Base-by-base conservation (phyloP, 1,140 invertebrate genomes). In the Asbolus verrucosus region DNA sequence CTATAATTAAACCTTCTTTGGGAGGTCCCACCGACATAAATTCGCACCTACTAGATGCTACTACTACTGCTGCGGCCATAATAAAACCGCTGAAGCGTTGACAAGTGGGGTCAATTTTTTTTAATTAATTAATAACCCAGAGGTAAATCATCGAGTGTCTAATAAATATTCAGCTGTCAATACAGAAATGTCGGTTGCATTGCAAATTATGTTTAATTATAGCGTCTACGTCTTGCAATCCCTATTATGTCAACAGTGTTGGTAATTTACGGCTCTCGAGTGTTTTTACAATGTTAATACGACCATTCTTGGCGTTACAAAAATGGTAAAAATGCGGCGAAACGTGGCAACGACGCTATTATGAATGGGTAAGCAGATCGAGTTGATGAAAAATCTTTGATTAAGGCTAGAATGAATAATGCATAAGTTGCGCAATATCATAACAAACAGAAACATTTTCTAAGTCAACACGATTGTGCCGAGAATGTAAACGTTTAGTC, bases 401-500 rank as follows among this genome's bases (percentile, higher is more conserved):
- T n/a, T n/a, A n/a, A n/a, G n/a, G n/a, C n/a, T n/a, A n/a, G n/a
- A n/a, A n/a, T n/a, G n/a, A n/a, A n/a, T n/a, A n/a, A n/a, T n/a
- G n/a, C n/a, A n/a, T n/a, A n/a, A n/a, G n/a, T n/a, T n/a, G n/a
- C n/a, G n/a, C n/a, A n/a, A n/a, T n/a, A n/a, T n/a, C n/a, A n/a
- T n/a, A n/a, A n/a, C n/a, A n/a, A n/a, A n/a, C n/a, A n/a, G n/a
- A n/a, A n/a, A n/a, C n/a, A n/a, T n/a, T n/a, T n/a, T n/a, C n/a
- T 16, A 43, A 14, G 41, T 18, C 15, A 46, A 46, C 15, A 46
- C 8, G 24, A 27, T 27, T 27, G 24, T n/a, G 14, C 14, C 41
- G 41, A 46, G 19, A 8, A 21, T 19, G 38, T 46, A 46, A 46
- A 46, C 41, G 41, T 46, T 46, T 46, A 46, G 41, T 46, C 41